A percentile compares a stretch with the other conserved stretches of the same genome.
Evolutionary conservation across 64 coral and sea anemone genomes (phyloP).

Genomic region (Orbicella faveolata): DNA sequence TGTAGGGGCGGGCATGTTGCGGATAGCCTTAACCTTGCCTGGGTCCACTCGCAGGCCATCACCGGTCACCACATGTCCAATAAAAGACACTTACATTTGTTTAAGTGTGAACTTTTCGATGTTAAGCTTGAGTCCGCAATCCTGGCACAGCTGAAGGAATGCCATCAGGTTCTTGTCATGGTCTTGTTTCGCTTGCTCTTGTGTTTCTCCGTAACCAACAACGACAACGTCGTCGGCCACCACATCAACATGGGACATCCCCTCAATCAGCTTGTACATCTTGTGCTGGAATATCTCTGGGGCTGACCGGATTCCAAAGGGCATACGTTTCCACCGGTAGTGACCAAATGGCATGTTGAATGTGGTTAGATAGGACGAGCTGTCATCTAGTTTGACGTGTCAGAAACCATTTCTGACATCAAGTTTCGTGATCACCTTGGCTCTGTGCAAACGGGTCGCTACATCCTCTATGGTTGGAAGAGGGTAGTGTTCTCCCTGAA

Average conservation of each 20-base stretch:
- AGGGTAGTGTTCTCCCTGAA: constrained; percentile 37
- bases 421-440: constrained; percentile 32
- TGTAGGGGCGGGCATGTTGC: constrained; percentile 19
- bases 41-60: constrained; percentile 25
- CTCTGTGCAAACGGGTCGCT: not conserved
- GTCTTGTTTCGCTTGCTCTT: not conserved
- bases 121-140: constrained; percentile 2
- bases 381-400: constrained; percentile 13
- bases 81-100: not conserved
- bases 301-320: constrained; percentile 27
- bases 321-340: constrained; percentile 7
- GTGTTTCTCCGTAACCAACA: constrained; percentile 18
- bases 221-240: constrained; percentile 4
- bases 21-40: constrained; percentile 22
- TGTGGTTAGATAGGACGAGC: constrained; percentile 28
- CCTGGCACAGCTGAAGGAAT: not conserved
- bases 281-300: constrained; percentile 17
- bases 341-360: constrained; percentile 16
- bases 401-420: constrained; percentile 23
- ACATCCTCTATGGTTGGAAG: constrained; percentile 43
- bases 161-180: constrained; percentile 41
- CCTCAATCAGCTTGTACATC: constrained; percentile 12
- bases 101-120: constrained; percentile 16
- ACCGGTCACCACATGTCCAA: constrained; percentile 25
- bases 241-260: not conserved